phyloP scores from a whole-genome alignment of 2,888 invertebrate species.

The Plusia festucae region DNA sequence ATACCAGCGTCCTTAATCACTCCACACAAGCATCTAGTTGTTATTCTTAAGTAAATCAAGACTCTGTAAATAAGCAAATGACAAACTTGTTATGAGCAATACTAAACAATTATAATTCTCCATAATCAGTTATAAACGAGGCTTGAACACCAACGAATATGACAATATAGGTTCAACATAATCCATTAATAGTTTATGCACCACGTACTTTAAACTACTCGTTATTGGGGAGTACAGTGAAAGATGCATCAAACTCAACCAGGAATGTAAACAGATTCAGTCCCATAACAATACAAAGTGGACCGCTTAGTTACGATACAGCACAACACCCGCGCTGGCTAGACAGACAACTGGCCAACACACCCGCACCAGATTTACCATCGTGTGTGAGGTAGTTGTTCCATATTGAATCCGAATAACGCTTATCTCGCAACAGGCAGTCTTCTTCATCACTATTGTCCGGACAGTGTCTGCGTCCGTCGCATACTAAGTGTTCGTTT shows the following conservation, averaged over 20 bases:
- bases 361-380: slow-evolving; percentile 69
- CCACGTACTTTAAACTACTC: slow-evolving; percentile 36
- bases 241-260: slow-evolving; percentile 34
- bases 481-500: slow-evolving; percentile 88
- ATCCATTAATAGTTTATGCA: neutral
- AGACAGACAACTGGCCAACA: slow-evolving; percentile 77
- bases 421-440: slow-evolving; percentile 87
- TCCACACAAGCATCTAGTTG: slow-evolving; percentile 27
- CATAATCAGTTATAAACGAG: slow-evolving; percentile 22
- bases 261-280: slow-evolving; percentile 61
- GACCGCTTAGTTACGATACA: slow-evolving; percentile 67
- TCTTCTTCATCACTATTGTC: slow-evolving; percentile 91
- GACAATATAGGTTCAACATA: slow-evolving; percentile 17
- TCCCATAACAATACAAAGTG: slow-evolving; percentile 72
- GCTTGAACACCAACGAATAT: slow-evolving; percentile 29
- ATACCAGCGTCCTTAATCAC: slow-evolving; percentile 17
- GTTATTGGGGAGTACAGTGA: slow-evolving; percentile 25
- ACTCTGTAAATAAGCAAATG: slow-evolving; percentile 16
- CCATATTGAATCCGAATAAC: slow-evolving; percentile 58
- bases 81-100: slow-evolving; percentile 35
- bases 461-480: slow-evolving; percentile 89
- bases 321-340: slow-evolving; percentile 47
- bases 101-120: neutral
- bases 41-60: slow-evolving; percentile 5
- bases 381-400: slow-evolving; percentile 51